Conservation (phyloP, 2,888 invertebrate species). For the Octodonta nipae region DNA sequence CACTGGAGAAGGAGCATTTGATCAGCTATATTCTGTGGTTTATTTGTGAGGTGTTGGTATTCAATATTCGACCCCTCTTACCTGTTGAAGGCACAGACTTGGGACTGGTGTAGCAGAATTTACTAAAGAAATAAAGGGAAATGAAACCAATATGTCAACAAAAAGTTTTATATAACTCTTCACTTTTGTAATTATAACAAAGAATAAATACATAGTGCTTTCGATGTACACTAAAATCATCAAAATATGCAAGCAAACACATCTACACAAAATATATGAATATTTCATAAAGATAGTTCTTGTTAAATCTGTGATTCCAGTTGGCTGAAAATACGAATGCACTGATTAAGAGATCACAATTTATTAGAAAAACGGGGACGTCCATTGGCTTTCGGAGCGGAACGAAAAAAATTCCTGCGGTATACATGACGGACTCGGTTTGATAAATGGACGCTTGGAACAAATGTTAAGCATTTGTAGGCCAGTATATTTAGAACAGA, state of each 20-base stretch:
- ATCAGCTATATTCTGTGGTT: too few species aligned
- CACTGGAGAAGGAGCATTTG: too few species aligned
- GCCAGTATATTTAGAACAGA: constrained; percentile 16
- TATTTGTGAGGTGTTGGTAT: too few species aligned
- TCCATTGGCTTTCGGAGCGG: constrained; percentile 16
- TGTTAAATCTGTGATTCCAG: constrained; percentile 15
- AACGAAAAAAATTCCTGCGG: constrained; percentile 18
- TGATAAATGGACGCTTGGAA: constrained; percentile 34
- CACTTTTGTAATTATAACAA: constrained; percentile 24
- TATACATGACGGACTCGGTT: constrained; percentile 27
- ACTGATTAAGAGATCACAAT: constrained; percentile 27
- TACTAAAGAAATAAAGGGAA: constrained; percentile 8
- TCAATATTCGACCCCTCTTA: too few species aligned
- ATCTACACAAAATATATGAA: constrained; percentile 35
- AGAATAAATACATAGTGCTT: constrained; percentile 32
- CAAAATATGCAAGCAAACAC: constrained; percentile 34
- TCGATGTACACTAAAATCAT: constrained; percentile 36
- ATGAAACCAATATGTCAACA: too few species aligned
- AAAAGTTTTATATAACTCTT: constrained; percentile 30
- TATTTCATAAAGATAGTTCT: constrained; percentile 20
- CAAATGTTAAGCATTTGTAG: constrained; percentile 30
- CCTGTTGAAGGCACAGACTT: too few species aligned
- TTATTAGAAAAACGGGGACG: constrained; percentile 25
- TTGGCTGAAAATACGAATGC: constrained; percentile 27
- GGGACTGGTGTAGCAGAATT: too few species aligned